Percentiles rank a stretch among this genome's conserved stretches.
phyloP scores from a whole-genome alignment of 2,888 invertebrate species.

The Malthinus seriepunctatus region DNA sequence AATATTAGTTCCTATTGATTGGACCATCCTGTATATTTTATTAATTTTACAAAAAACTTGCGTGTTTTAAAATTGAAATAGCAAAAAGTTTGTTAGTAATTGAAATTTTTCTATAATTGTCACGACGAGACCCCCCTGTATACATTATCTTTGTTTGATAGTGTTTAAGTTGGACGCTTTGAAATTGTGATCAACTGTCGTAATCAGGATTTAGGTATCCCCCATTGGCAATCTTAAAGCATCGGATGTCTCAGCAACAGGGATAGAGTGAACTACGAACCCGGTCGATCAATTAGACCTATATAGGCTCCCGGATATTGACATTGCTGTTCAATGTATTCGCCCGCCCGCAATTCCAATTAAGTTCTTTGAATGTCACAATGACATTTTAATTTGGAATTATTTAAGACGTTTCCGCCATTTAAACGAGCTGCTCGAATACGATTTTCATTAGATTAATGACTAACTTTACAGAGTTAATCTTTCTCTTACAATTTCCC shows the following conservation, averaged over 20 bases:
- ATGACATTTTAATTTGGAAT: constrained; percentile 49
- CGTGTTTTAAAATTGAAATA: too few species aligned
- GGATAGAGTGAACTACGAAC: constrained; percentile 28
- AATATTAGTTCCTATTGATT: too few species aligned
- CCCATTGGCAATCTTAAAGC: constrained; percentile 19
- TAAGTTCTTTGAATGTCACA: constrained; percentile 47
- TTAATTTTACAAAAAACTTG: too few species aligned
- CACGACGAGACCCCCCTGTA: too few species aligned
- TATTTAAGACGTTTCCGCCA: constrained; percentile 41
- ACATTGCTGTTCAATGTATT: constrained; percentile 49
- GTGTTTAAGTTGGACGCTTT: constrained; percentile 23
- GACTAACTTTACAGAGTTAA: constrained; percentile 27
- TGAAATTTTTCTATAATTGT: too few species aligned
- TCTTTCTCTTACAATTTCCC: constrained; percentile 14
- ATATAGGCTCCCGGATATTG: constrained; percentile 47
- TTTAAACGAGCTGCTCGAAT: constrained; percentile 21
- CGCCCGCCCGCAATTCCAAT: constrained; percentile 48
- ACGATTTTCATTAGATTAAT: constrained; percentile 34
- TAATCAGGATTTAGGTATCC: constrained; percentile 30
- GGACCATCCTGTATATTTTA: too few species aligned
- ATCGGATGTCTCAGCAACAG: constrained; percentile 33
- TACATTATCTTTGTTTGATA: constrained; percentile 15
- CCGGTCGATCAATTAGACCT: constrained; percentile 48
- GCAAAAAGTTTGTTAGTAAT: too few species aligned
- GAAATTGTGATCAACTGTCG: constrained; percentile 32